Evolutionary conservation across 2,113 vertebrate species (phyloP).

Genomic region (Pachypanchax playfairii): DNA sequence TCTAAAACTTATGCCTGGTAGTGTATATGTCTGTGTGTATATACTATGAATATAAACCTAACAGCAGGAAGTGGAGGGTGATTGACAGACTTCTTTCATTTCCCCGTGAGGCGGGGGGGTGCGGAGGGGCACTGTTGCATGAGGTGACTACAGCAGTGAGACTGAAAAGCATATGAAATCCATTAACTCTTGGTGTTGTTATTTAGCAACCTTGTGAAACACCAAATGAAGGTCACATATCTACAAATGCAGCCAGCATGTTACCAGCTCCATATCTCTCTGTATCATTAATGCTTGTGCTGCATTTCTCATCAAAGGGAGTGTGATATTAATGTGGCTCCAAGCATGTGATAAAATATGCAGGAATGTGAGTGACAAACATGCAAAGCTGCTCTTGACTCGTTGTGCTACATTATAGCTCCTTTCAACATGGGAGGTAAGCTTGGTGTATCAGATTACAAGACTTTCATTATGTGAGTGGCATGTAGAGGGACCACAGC

Average conservation of each 20-base stretch:
- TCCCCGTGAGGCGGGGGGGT: slow-evolving; percentile 58
- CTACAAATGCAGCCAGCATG: slow-evolving; percentile 65
- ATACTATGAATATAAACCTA: slow-evolving; percentile 27
- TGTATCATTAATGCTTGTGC: slow-evolving; percentile 60
- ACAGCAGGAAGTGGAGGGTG: slow-evolving; percentile 43
- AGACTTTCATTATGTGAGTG: slow-evolving; percentile 32
- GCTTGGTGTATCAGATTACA: slow-evolving; percentile 52
- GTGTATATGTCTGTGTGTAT: slow-evolving; percentile 15
- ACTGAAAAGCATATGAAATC: slow-evolving; percentile 64
- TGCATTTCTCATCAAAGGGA: slow-evolving; percentile 67
- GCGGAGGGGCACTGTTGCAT: slow-evolving; percentile 68
- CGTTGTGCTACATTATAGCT: slow-evolving; percentile 46
- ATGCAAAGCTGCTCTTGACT: slow-evolving; percentile 49
- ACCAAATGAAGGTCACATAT: slow-evolving; percentile 68
- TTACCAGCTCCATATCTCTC: slow-evolving; percentile 51
- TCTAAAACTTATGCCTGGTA: background rate
- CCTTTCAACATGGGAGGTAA: slow-evolving; percentile 42
- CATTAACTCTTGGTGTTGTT: slow-evolving; percentile 66
- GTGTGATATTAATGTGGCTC: slow-evolving; percentile 63
- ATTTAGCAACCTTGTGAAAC: slow-evolving; percentile 62
- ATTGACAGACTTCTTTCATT: slow-evolving; percentile 70
- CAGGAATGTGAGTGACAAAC: slow-evolving; percentile 56
- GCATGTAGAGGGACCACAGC: slow-evolving; percentile 14
- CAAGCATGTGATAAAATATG: slow-evolving; percentile 62
- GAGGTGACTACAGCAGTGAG: slow-evolving; percentile 62